These are phyloP conservation scores for Malurus cyaneus DNA, from an alignment of 2,113 vertebrate species.

Conservation along the genomic window DNA sequence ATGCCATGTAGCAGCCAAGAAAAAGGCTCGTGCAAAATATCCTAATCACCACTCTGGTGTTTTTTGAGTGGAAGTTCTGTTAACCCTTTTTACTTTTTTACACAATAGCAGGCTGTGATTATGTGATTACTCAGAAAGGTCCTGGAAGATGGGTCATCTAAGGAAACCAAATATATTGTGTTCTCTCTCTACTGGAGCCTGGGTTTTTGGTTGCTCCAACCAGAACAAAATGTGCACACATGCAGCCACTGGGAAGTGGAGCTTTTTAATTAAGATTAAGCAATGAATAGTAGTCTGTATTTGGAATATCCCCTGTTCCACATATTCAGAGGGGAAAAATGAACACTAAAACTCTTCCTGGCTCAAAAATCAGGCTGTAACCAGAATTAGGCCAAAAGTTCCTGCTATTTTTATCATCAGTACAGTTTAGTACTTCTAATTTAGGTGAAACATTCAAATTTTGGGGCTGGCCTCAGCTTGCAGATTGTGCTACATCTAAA, in stretches of 20 bases:
- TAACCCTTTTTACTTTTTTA: background rate
- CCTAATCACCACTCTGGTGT: background rate
- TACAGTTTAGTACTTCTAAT: background rate
- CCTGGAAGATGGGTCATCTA: background rate
- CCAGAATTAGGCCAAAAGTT: background rate
- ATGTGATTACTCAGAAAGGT: background rate
- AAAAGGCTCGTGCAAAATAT: rapidly evolving
- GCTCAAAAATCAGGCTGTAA: background rate
- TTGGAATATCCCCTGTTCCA: background rate
- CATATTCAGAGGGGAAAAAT: background rate
- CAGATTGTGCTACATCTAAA: background rate
- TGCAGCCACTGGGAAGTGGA: background rate
- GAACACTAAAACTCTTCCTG: background rate
- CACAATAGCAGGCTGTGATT: background rate
- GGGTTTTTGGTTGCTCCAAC: background rate
- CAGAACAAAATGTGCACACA: background rate
- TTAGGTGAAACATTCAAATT: background rate
- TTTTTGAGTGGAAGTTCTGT: background rate
- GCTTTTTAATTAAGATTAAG: background rate
- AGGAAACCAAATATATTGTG: background rate
- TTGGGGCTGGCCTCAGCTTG: background rate
- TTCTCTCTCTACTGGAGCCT: background rate
- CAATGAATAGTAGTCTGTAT: background rate
- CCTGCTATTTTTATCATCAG: background rate
- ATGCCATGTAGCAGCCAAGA: background rate